These are phyloP conservation scores for Tachycineta bicolor DNA, from an alignment of 2,113 vertebrate species.

Conservation along the genomic window DNA sequence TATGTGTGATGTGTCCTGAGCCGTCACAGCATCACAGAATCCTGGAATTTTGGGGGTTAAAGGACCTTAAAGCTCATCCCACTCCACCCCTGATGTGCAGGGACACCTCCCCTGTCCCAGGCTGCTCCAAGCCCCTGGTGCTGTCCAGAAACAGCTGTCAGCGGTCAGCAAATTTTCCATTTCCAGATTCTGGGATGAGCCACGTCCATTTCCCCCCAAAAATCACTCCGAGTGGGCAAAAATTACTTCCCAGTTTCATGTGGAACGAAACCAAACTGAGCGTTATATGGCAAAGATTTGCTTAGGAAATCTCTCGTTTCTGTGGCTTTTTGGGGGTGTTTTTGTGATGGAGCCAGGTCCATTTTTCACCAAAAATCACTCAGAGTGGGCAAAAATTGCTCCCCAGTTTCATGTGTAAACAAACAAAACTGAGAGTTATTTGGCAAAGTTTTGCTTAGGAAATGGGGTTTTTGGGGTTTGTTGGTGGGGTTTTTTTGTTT, in stretches of 20 bases:
- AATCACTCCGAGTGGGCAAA: not conserved
- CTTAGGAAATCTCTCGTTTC: not conserved
- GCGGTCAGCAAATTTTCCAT: not conserved
- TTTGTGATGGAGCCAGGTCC: no score
- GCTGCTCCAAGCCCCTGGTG: not conserved
- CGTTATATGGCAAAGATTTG: not conserved
- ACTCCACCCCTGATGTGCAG: not conserved
- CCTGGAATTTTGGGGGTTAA: not conserved
- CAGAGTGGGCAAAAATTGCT: no score
- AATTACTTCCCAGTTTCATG: fast-evolving
- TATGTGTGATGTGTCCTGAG: not conserved
- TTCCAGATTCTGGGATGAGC: not conserved
- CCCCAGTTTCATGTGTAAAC: no score
- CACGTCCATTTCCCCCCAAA: not conserved
- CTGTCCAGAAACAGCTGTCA: fast-evolving
- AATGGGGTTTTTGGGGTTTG: not conserved
- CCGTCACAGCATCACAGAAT: fast-evolving
- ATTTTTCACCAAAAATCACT: no score
- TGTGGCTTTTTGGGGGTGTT: not conserved
- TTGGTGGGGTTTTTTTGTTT: no score
- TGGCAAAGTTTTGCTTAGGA: not conserved
- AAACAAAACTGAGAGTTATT: no score
- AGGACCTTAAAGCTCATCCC: not conserved
- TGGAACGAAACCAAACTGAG: not conserved
- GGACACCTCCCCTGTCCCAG: not conserved